Evolutionary conservation across 2,797 vertebrate species (phyloP), one percentile per base, ranked within the genome.

Genomic region (Vultur gryphus): DNA sequence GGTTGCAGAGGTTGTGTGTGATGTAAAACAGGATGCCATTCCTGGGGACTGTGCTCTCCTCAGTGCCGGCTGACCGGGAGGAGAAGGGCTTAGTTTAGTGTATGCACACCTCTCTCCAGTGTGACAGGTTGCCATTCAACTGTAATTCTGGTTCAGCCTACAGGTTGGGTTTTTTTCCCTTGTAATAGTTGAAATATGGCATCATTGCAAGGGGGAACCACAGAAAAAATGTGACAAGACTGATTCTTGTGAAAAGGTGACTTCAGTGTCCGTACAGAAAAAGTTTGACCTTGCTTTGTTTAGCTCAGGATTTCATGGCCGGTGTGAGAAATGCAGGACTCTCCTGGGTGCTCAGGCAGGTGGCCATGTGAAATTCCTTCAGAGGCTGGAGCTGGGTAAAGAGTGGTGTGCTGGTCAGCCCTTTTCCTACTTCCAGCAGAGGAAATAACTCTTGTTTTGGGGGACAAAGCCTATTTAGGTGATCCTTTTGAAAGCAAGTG

Each of bases 201-300:
- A 57, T 62, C n/a, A 55, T 23, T 81, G 25, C 70, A 75, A 84
- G 23, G 44, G 29, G 49, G 52, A 84, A 31, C 17, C 46, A 64
- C 15, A 84, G 57, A 28, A 86, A 70, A 79, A 62, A 16, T 5
- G 16, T 73, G 55, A 46, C 33, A 52, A 75, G 61, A 59, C 17
- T 84, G 69, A 81, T 81, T 66, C 28, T 66, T 93, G 57, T 73
- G 65, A 70, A 86, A 86, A 87, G 77, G 31, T 73, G 52, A 86
- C 69, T 78, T 86, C 21, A 59, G n/a, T 41, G 58, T 72, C 51
- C 3, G 1, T 62, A 62, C 10, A 57, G 55, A 58, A 65, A 16
- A 73, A 16, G 33, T 62, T 65, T 87, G 31, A 75, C 67, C 72
- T 58, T 91, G 39, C 55, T 86, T 91, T 92, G 61, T 70, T 88